These are phyloP conservation scores for Littorina saxatilis DNA, from an alignment of 1,140 invertebrate genomes.

Conservation along the genomic window DNA sequence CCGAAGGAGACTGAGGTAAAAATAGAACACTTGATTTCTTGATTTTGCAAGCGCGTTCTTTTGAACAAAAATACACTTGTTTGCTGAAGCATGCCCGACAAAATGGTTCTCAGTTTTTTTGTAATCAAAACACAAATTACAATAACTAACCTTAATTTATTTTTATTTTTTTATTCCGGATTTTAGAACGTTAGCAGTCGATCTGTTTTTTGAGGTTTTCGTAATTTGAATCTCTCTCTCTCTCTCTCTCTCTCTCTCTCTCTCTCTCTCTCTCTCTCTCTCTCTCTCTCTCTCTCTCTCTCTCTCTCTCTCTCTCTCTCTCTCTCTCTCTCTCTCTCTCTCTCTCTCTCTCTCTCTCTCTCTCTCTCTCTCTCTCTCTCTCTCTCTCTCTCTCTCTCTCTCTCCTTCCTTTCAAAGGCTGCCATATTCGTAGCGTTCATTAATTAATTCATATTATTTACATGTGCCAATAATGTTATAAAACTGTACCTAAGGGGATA, in stretches of 20 bases:
- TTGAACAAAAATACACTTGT: background rate
- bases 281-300: background rate
- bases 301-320: background rate
- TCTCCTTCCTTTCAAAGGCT: too few species aligned
- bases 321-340: constrained; percentile 32
- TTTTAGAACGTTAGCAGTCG: too few species aligned
- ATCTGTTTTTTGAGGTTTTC: too few species aligned
- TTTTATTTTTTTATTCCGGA: background rate
- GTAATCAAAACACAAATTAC: too few species aligned
- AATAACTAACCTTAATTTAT: background rate
- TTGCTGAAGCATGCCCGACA: background rate
- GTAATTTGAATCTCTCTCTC: too few species aligned
- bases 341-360: background rate
- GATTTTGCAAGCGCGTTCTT: background rate
- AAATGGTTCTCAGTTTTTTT: too few species aligned
- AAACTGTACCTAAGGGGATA: too few species aligned
- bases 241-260: background rate
- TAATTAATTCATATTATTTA: too few species aligned
- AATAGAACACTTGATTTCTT: background rate
- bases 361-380: background rate
- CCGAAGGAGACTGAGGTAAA: background rate
- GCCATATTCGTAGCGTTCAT: too few species aligned
- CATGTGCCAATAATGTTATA: too few species aligned
- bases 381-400: background rate
- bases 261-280: background rate